Evolutionary conservation across 1,140 invertebrate species (phyloP), one percentile per base, ranked within the genome.

Genomic region (Cyrtorhinus lividipennis): DNA sequence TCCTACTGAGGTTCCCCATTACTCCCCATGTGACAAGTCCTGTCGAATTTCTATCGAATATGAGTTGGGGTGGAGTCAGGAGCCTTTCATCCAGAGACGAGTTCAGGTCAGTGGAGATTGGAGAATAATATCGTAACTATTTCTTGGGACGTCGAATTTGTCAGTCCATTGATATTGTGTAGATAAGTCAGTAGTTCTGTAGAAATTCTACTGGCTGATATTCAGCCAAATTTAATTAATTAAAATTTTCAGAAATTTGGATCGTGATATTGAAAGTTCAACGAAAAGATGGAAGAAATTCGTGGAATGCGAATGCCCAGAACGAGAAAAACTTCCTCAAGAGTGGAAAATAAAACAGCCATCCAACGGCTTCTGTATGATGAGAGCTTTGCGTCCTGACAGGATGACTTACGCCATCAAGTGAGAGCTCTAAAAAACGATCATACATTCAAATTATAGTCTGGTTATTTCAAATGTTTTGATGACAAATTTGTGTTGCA

Each of bases 301-400:
- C 69, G 87, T 95, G 0, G 94, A 97, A 75, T 87, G 87, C 68
- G 94, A 97, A 72, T 86, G 84, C 71, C 93, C 95, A n/a, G 94
- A 98, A 75, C 84, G 88, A 68, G 93, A 97, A 73, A 96, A 96
- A 72, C 92, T 98, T 73, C 95, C 94, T 1, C 86, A 94, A 81
- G 94, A 97, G 75, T 98, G 95, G 95, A 97, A 97, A 74, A 95
- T 92, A 71, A 96, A 95, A 78, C 88, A 88, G 8, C 83, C 90
- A 0, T 73, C 97, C 1, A 92, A 97, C 73, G 81, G 90, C 69
- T 74, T 98, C 2, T 96, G 93, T 72, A 96, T 98, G 86, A 81
- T 98, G 76, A 79, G 94, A 74, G 93, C 92, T 2, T 74, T 97
- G 2, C 75, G 95, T 69, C 92, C 95, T 1, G 95, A 98, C 74